Percentiles rank a stretch among this genome's conserved stretches.
Conservation (phyloP, 2,888 invertebrate species). For the Hyles lineata region DNA sequence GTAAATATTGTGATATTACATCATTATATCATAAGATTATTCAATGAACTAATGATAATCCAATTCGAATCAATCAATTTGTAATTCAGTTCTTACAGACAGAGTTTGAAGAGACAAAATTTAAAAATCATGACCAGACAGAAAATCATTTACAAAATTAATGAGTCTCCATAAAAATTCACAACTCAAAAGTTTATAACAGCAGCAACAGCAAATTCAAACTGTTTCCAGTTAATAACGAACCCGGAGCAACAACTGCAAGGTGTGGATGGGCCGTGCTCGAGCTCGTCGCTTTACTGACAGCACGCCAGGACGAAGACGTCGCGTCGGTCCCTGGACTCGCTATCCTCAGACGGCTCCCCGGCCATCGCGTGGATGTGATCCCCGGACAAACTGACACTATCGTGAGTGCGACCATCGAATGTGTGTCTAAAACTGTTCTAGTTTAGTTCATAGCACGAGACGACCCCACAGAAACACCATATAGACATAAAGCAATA, state of each 20-base stretch:
- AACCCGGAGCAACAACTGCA: constrained; percentile 72
- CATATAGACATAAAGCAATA: constrained; percentile 28
- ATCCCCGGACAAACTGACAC: constrained; percentile 27
- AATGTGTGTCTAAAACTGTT: constrained; percentile 21
- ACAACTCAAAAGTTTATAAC: not conserved
- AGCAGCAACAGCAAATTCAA: not conserved
- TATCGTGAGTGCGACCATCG: constrained; percentile 21
- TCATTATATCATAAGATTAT: not conserved
- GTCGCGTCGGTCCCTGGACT: constrained; percentile 70
- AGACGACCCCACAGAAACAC: constrained; percentile 30
- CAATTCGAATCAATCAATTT: not conserved
- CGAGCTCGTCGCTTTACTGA: constrained; percentile 82
- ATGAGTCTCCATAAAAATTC: not conserved
- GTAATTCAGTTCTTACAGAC: too few species aligned
- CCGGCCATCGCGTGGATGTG: constrained; percentile 79
- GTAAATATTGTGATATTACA: not conserved
- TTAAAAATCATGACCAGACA: not conserved
- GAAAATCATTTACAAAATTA: not conserved
- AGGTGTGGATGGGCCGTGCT: constrained; percentile 79
- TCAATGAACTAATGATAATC: not conserved
- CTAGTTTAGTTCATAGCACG: constrained; percentile 23
- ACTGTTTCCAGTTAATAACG: constrained; percentile 63
- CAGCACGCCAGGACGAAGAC: constrained; percentile 65
- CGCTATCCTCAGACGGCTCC: constrained; percentile 72
- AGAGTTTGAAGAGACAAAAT: too few species aligned